A percentile compares a stretch with the other conserved stretches of the same genome.
These are phyloP conservation scores for Dermolepida albohirtum DNA, from an alignment of 2,888 invertebrate species.

Conservation along the genomic window DNA sequence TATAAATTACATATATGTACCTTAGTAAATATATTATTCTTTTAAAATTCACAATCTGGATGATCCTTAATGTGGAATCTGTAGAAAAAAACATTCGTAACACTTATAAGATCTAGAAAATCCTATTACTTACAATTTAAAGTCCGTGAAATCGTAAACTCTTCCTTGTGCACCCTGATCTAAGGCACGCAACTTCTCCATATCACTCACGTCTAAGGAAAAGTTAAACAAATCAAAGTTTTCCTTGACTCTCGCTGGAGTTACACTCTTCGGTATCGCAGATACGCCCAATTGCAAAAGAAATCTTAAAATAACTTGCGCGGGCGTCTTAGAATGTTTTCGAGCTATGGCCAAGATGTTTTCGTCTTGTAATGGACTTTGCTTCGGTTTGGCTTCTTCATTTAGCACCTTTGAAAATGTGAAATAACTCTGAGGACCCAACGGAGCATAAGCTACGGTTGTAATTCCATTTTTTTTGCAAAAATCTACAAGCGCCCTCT, in stretches of 20 bases:
- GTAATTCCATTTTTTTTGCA: slow-evolving; percentile 62
- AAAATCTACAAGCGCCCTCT: slow-evolving; percentile 64
- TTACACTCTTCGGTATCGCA: slow-evolving; percentile 86
- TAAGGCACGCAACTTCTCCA: slow-evolving; percentile 69
- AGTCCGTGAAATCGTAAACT: slow-evolving; percentile 74
- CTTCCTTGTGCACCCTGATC: slow-evolving; percentile 75
- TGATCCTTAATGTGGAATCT: slow-evolving; percentile 68
- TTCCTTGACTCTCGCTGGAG: slow-evolving; percentile 75
- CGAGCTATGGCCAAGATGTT: slow-evolving; percentile 68
- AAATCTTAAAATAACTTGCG: slow-evolving; percentile 78
- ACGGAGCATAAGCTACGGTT: slow-evolving; percentile 67
- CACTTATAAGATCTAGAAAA: slow-evolving; percentile 58
- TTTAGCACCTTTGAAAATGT: slow-evolving; percentile 56
- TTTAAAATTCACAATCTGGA: slow-evolving; percentile 81
- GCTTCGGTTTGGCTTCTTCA: slow-evolving; percentile 67
- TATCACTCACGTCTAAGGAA: slow-evolving; percentile 71
- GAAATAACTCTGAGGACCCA: slow-evolving; percentile 65
- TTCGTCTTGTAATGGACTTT: slow-evolving; percentile 73
- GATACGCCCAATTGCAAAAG: slow-evolving; percentile 77
- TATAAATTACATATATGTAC: too few relatives aligned
- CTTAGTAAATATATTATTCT: slow-evolving; percentile 53
- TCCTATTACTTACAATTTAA: slow-evolving; percentile 44
- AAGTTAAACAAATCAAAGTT: slow-evolving; percentile 82
- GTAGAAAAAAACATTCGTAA: slow-evolving; percentile 48
- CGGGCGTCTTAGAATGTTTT: slow-evolving; percentile 74